Conservation (phyloP, 2,113 vertebrate genomes). For the Notechis scutatus region DNA sequence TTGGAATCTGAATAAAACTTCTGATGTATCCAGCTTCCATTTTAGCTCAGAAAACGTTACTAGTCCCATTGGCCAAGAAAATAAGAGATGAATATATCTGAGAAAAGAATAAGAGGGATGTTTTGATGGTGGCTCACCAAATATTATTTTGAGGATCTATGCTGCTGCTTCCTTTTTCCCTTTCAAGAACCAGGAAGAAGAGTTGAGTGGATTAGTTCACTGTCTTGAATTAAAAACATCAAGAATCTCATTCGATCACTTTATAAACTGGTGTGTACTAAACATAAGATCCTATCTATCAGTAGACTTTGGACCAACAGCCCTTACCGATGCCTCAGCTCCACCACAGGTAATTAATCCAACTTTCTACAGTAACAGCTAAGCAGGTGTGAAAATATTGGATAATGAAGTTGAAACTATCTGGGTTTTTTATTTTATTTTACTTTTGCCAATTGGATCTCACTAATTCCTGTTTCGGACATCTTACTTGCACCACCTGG, state of each 20-base stretch:
- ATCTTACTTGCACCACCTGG: background rate
- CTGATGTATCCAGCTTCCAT: background rate
- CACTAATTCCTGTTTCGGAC: background rate
- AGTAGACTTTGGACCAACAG: background rate
- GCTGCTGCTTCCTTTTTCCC: background rate
- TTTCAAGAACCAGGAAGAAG: background rate
- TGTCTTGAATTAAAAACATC: background rate
- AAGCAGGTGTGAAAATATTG: background rate
- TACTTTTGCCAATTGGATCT: background rate
- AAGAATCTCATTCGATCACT: background rate
- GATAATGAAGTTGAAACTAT: background rate
- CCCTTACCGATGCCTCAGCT: background rate
- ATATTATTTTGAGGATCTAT: background rate
- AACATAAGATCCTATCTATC: background rate
- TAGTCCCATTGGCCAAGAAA: background rate
- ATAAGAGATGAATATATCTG: background rate
- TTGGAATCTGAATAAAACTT: background rate
- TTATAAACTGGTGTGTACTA: background rate
- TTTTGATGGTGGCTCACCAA: background rate
- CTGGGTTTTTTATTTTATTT: too few species aligned
- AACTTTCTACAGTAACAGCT: background rate
- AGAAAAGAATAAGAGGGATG: background rate
- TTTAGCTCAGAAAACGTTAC: background rate
- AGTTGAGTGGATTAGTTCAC: background rate
- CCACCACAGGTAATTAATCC: background rate